A percentile compares a stretch with the other conserved stretches of the same genome.
These are phyloP conservation scores for Stegastes partitus DNA, from an alignment of 2,113 vertebrate species.

Conservation along the genomic window DNA sequence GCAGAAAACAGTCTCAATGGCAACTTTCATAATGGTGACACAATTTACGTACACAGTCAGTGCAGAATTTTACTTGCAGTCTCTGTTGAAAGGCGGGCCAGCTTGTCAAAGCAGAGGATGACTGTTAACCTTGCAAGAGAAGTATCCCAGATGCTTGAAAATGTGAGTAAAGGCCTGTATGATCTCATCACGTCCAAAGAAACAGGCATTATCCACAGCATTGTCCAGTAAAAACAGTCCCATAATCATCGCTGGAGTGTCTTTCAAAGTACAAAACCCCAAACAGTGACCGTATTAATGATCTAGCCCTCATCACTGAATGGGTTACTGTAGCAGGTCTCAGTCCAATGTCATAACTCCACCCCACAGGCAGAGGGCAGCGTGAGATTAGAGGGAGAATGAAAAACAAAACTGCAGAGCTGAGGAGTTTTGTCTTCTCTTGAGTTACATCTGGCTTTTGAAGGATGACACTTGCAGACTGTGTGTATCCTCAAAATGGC, in stretches of 20 bases:
- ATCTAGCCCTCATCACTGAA: background rate
- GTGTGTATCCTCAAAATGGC: constrained; percentile 46
- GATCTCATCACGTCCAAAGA: background rate
- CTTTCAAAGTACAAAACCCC: constrained; percentile 3
- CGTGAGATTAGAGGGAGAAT: constrained; percentile 1
- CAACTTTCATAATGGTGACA: background rate
- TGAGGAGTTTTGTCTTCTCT: constrained; percentile 20
- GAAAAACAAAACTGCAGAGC: constrained; percentile 1
- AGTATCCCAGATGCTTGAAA: background rate
- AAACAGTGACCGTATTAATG: background rate
- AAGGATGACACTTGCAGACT: constrained; percentile 15
- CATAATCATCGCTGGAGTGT: background rate
- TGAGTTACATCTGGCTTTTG: constrained; percentile 1
- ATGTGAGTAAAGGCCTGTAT: background rate
- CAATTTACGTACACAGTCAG: background rate
- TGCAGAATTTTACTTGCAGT: background rate
- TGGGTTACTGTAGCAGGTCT: constrained; percentile 16
- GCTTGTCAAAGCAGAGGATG: background rate
- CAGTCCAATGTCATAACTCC: constrained; percentile 62
- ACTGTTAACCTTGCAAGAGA: background rate
- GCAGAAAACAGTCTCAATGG: background rate
- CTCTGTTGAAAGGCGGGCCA: background rate
- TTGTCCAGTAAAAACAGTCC: constrained; percentile 19
- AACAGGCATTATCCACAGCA: background rate
- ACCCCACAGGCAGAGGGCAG: constrained; percentile 57